Percentiles rank a stretch among this genome's conserved stretches.
These are phyloP conservation scores for Adela reaumurella DNA, from an alignment of 2,888 invertebrate genomes.

Conservation along the genomic window DNA sequence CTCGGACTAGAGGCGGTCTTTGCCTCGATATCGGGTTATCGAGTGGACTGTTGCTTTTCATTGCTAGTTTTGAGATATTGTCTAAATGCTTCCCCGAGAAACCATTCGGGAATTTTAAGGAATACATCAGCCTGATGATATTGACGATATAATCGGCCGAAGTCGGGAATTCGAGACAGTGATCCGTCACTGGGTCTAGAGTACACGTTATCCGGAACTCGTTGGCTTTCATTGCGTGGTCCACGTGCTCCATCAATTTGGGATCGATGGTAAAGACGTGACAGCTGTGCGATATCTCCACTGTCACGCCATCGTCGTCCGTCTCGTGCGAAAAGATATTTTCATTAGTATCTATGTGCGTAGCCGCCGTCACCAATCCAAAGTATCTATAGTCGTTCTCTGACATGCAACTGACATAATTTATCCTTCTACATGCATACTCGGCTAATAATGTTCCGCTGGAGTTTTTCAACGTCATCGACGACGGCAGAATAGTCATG, in stretches of 20 bases:
- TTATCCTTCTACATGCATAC: conserved; percentile 81
- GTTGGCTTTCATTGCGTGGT: conserved; percentile 75
- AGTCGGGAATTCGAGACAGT: conserved; percentile 86
- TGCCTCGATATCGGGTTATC: conserved; percentile 20
- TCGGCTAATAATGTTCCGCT: conserved; percentile 78
- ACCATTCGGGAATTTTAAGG: conserved; percentile 52
- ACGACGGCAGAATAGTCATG: conserved; percentile 79
- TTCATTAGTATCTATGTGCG: conserved; percentile 36
- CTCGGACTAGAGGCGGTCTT: conserved; percentile 9
- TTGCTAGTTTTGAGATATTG: conserved; percentile 40
- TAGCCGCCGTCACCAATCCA: conserved; percentile 85
- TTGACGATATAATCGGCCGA: conserved; percentile 76
- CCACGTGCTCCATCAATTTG: conserved; percentile 75
- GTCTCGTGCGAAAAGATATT: conserved; percentile 6
- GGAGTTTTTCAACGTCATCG: conserved; percentile 74
- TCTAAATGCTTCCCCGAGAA: conserved; percentile 35
- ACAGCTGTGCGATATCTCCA: conserved; percentile 79
- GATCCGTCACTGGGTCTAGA: conserved; percentile 69
- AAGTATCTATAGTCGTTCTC: conserved; percentile 91
- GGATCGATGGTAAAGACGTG: conserved; percentile 94
- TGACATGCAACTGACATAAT: conserved; percentile 85
- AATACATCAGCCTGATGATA: conserved; percentile 70
- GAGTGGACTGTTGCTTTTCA: conserved; percentile 45
- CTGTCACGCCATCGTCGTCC: conserved; percentile 21
- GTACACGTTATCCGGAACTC: conserved; percentile 86